phyloP scores from a whole-genome alignment of 2,113 vertebrate genomes.

The Python bivittatus region DNA sequence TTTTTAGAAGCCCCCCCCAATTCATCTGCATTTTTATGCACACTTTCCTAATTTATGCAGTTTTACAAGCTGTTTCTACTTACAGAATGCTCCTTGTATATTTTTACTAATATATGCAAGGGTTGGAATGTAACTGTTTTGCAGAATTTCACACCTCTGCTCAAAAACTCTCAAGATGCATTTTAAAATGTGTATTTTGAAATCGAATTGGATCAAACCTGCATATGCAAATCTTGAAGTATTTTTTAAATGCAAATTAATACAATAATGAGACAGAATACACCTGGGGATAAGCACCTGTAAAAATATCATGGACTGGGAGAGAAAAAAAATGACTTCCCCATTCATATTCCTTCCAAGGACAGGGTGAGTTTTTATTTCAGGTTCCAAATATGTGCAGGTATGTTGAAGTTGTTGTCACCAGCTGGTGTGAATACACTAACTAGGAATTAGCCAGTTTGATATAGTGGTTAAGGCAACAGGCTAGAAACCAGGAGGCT shows the following conservation, averaged over 20 bases:
- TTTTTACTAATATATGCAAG: background rate
- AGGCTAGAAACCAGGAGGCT: background rate
- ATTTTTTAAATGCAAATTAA: background rate
- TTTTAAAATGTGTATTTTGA: background rate
- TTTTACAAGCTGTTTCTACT: background rate
- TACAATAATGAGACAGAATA: background rate
- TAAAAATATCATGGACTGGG: background rate
- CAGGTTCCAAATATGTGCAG: background rate
- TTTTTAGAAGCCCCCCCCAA: background rate
- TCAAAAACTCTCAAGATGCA: background rate
- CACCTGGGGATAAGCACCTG: background rate
- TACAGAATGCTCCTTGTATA: background rate
- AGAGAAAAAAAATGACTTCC: accelerated
- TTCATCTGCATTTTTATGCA: background rate
- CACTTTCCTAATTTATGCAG: background rate
- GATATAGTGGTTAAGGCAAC: background rate
- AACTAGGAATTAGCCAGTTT: background rate
- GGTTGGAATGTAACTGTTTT: background rate
- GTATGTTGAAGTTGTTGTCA: background rate
- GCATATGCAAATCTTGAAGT: background rate
- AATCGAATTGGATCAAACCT: background rate
- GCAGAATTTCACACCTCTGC: background rate
- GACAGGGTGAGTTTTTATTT: background rate
- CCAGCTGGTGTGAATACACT: background rate
- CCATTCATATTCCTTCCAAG: background rate